Conservation (phyloP, 2,113 vertebrate genomes). For the Eleginops maclovinus region DNA sequence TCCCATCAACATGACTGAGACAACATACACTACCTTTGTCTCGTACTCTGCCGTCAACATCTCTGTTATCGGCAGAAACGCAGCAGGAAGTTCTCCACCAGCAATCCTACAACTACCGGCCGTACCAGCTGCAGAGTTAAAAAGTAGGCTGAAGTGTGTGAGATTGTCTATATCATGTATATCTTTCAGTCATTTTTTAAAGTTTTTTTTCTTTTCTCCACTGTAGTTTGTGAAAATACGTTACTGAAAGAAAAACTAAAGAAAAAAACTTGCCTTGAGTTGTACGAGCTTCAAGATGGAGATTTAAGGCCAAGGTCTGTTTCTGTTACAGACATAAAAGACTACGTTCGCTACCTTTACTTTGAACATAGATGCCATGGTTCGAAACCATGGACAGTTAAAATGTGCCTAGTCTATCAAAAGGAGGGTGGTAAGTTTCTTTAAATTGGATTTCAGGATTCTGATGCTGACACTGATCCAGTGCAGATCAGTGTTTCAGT, state of each 20-base stretch:
- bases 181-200: not conserved
- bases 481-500: not conserved
- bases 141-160: slow-evolving; percentile 48
- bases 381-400: slow-evolving; percentile 39
- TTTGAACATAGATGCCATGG: slow-evolving; percentile 66
- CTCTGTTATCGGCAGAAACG: slow-evolving; percentile 62
- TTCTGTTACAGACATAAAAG: slow-evolving; percentile 68
- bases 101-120: slow-evolving; percentile 40
- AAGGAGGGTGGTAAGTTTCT: slow-evolving; percentile 75
- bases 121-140: slow-evolving; percentile 23
- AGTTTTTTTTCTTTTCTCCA: not conserved
- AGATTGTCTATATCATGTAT: not conserved
- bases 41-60: slow-evolving; percentile 64
- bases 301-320: slow-evolving; percentile 31
- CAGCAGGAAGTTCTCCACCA: slow-evolving; percentile 58
- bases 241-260: not conserved
- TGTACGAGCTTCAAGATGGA: slow-evolving; percentile 66
- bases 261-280: slow-evolving; percentile 65
- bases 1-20: not conserved
- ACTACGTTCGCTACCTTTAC: slow-evolving; percentile 79
- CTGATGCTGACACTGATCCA: not conserved
- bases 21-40: slow-evolving; percentile 25
- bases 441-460: not conserved
- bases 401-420: slow-evolving; percentile 77
- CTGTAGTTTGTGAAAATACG: slow-evolving; percentile 64